phyloP scores from a whole-genome alignment of 2,888 invertebrate genomes.

The Agrotis ipsilon region DNA sequence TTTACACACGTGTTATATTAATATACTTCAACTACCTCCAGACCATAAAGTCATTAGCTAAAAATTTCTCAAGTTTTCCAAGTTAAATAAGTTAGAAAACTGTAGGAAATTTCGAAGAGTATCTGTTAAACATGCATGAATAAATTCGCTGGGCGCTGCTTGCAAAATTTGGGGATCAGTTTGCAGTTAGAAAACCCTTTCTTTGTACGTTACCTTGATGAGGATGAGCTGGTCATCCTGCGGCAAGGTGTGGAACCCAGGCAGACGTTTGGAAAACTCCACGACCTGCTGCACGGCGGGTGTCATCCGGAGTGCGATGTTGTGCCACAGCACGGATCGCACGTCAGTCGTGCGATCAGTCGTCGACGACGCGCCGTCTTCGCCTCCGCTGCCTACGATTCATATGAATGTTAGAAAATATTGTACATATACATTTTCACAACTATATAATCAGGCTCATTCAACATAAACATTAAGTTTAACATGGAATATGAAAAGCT shows the following conservation, averaged over 20 bases:
- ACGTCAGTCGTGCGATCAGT: slow-evolving; percentile 92
- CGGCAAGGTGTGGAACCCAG: slow-evolving; percentile 96
- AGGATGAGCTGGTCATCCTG: slow-evolving; percentile 99
- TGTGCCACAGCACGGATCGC: slow-evolving; percentile 96
- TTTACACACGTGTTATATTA: not conserved
- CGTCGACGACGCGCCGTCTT: slow-evolving; percentile 82
- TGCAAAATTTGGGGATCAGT: not conserved
- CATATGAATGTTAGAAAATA: too few species aligned
- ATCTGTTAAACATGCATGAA: not conserved
- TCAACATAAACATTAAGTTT: not conserved
- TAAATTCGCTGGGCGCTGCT: slow-evolving; percentile 11
- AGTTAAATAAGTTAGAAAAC: not conserved
- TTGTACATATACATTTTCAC: too few species aligned
- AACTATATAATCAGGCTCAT: too few species aligned
- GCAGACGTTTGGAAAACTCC: slow-evolving; percentile 98
- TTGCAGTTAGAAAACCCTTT: not conserved
- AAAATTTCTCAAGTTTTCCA: not conserved
- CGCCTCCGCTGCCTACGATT: slow-evolving; percentile 84
- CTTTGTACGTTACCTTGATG: slow-evolving; percentile 92
- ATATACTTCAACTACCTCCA: not conserved
- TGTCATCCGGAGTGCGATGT: slow-evolving; percentile 96
- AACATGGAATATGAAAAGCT: not conserved
- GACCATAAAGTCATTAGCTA: not conserved
- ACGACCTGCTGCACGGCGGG: slow-evolving; percentile 98
- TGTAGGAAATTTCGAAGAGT: not conserved